Evolutionary conservation across 1,140 invertebrate genomes (phyloP).

Genomic region (Nylanderia fulva): DNA sequence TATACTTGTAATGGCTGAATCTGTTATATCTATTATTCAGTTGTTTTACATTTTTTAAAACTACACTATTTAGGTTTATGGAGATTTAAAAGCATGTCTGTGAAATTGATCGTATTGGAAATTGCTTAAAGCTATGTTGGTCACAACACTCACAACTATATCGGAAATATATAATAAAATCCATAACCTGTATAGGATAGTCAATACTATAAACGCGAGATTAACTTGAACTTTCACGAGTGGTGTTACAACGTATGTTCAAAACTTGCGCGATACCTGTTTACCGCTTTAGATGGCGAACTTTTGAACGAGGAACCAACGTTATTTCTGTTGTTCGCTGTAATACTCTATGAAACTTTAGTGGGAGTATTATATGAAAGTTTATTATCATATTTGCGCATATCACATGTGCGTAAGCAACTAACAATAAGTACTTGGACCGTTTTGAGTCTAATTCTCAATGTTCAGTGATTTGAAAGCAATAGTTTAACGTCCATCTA

Average conservation of each 20-base stretch:
- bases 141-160: neutral
- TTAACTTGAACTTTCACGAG: constrained; percentile 29
- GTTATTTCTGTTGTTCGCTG: constrained; percentile 56
- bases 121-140: neutral
- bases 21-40: neutral
- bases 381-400: constrained; percentile 46
- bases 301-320: constrained; percentile 49
- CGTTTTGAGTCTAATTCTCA: constrained; percentile 36
- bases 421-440: constrained; percentile 16
- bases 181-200: neutral
- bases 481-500: neutral
- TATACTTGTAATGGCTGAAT: neutral
- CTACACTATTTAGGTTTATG: neutral
- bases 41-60: neutral
- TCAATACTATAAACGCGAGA: constrained; percentile 5
- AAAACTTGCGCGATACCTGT: constrained; percentile 23
- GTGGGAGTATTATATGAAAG: constrained; percentile 41
- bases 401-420: neutral
- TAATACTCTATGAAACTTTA: constrained; percentile 37
- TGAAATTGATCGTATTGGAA: neutral
- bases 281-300: constrained; percentile 47
- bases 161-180: neutral
- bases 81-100: neutral
- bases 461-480: neutral
- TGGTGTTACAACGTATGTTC: constrained; percentile 25